Percentiles rank a stretch among this genome's conserved stretches.
Evolutionary conservation across 2,113 vertebrate species (phyloP).

Genomic region (Vombatus ursinus): DNA sequence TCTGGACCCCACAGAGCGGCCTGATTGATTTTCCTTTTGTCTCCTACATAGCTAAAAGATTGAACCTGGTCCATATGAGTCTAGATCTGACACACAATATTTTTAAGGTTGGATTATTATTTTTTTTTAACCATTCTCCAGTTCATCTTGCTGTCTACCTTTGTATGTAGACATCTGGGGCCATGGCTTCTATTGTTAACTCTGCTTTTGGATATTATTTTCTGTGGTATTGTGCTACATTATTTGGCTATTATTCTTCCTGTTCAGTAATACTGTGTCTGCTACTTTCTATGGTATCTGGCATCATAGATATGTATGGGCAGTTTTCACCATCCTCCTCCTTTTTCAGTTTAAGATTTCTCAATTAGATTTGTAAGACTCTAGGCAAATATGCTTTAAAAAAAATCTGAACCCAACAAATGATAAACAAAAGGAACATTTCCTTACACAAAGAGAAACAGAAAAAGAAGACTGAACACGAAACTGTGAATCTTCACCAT

Average conservation of each 20-base stretch:
- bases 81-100: neutral
- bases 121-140: neutral
- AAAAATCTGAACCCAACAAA: neutral
- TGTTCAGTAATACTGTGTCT: neutral
- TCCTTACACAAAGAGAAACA: neutral
- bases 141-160: neutral
- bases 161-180: neutral
- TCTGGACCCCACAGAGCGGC: neutral
- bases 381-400: neutral
- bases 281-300: neutral
- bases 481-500: neutral
- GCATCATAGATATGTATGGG: neutral
- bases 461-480: neutral
- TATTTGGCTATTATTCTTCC: neutral
- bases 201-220: neutral
- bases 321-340: neutral
- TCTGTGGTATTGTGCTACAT: neutral
- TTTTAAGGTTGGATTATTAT: neutral
- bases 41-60: neutral
- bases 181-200: neutral
- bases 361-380: neutral
- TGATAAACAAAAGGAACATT: neutral
- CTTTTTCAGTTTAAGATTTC: neutral
- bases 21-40: neutral
- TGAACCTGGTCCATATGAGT: neutral